Conservation (phyloP, 2,113 vertebrate genomes). For the Jaculus jaculus region DNA sequence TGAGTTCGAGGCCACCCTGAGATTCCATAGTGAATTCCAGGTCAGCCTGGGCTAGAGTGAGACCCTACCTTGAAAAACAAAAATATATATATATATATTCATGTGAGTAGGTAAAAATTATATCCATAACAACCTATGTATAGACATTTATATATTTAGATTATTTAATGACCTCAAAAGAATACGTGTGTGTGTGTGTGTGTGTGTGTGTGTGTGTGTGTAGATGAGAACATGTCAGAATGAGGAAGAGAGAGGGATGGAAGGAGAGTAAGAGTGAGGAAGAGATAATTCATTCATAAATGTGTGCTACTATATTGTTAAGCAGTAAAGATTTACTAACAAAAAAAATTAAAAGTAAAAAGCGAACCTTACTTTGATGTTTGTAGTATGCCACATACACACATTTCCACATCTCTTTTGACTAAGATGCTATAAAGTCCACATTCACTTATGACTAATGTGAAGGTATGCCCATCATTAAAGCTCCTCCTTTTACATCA, state of each 20-base stretch:
- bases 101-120: too few relatives aligned
- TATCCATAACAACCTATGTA: not conserved
- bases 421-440: constrained; percentile 10
- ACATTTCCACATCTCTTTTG: not conserved
- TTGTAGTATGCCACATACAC: not conserved
- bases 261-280: not conserved
- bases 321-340: not conserved
- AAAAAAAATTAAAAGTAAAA: constrained; percentile 1
- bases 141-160: not conserved
- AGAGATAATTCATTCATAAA: not conserved
- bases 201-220: not conserved
- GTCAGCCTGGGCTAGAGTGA: too few relatives aligned
- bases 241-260: not conserved
- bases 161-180: not conserved
- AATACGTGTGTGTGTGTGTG: not conserved
- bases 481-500: constrained; percentile 1
- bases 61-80: too few relatives aligned
- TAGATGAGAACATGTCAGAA: too few relatives aligned
- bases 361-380: not conserved
- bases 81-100: too few relatives aligned
- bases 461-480: not conserved
- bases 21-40: too few relatives aligned
- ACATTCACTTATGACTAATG: not conserved
- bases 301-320: not conserved
- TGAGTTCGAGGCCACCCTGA: too few relatives aligned